These are phyloP conservation scores for Gymnarchus niloticus DNA, from an alignment of 2,113 vertebrate genomes.

Conservation along the genomic window DNA sequence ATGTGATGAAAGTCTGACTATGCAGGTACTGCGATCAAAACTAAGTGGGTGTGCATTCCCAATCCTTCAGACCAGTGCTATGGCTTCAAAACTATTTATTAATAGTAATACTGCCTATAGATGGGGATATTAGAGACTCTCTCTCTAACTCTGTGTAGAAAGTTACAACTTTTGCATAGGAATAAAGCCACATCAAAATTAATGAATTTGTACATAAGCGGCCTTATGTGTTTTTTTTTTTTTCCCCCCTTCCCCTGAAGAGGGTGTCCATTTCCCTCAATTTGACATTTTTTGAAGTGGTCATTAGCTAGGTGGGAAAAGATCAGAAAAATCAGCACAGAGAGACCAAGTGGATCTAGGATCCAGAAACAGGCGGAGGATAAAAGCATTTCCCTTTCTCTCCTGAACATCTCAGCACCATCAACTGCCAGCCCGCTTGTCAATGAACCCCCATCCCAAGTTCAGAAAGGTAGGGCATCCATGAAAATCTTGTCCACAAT, in stretches of 20 bases:
- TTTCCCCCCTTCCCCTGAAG: background rate
- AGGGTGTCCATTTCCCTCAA: background rate
- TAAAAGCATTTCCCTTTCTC: background rate
- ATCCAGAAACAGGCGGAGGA: constrained; percentile 22
- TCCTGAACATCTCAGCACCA: background rate
- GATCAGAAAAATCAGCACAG: constrained; percentile 14
- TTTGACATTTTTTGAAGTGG: background rate
- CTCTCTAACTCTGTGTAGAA: background rate
- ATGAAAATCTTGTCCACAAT: constrained; percentile 93
- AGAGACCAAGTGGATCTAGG: constrained; percentile 17
- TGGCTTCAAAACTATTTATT: constrained; percentile 5
- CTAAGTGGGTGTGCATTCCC: background rate
- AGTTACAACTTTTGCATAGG: constrained; percentile 16
- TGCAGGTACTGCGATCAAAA: background rate
- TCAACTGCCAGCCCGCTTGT: background rate
- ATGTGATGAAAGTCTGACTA: background rate
- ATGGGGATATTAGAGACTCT: background rate
- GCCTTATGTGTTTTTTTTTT: background rate
- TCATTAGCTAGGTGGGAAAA: background rate
- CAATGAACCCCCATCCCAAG: background rate
- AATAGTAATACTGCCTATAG: constrained; percentile 5
- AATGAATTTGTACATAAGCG: background rate
- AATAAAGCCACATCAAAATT: background rate
- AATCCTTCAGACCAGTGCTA: background rate
- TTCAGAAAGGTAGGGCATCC: constrained; percentile 88